Percentiles rank a stretch among this genome's conserved stretches.
These are phyloP conservation scores for Coluber constrictor DNA, from an alignment of 2,797 vertebrate species.

Conservation along the genomic window DNA sequence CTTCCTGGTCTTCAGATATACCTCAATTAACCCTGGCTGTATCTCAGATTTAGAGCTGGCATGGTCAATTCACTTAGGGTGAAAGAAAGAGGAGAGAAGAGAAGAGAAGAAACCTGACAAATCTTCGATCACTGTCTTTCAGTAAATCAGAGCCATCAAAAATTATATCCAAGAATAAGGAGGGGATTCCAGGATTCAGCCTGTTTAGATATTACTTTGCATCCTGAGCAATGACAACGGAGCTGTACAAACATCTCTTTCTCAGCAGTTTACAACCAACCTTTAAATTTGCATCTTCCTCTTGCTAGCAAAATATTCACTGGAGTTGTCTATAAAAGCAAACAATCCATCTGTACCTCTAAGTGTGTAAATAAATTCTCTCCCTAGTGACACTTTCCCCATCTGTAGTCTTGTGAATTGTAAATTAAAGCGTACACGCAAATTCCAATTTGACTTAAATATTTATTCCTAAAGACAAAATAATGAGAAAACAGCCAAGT, in stretches of 20 bases:
- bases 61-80: too few relatives aligned
- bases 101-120: not conserved
- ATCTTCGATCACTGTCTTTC: accelerated
- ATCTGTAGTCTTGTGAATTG: not conserved
- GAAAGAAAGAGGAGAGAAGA: too few relatives aligned
- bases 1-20: too few relatives aligned
- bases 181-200: not conserved
- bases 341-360: conserved; percentile 32
- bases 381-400: not conserved
- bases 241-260: too few relatives aligned
- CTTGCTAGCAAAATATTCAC: not conserved
- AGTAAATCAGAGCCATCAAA: accelerated
- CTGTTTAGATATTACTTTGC: not conserved
- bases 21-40: too few relatives aligned
- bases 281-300: not conserved
- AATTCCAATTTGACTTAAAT: not conserved
- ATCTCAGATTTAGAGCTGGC: too few relatives aligned
- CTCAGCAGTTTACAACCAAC: not conserved
- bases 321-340: not conserved
- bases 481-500: not conserved
- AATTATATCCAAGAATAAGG: conserved; percentile 30
- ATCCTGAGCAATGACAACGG: too few relatives aligned
- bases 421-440: not conserved
- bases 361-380: not conserved
- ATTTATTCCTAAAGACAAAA: not conserved